Percentiles rank a stretch among this genome's conserved stretches.
These are phyloP conservation scores for Pterocles burchelli DNA, from an alignment of 2,113 vertebrate genomes.

Conservation along the genomic window DNA sequence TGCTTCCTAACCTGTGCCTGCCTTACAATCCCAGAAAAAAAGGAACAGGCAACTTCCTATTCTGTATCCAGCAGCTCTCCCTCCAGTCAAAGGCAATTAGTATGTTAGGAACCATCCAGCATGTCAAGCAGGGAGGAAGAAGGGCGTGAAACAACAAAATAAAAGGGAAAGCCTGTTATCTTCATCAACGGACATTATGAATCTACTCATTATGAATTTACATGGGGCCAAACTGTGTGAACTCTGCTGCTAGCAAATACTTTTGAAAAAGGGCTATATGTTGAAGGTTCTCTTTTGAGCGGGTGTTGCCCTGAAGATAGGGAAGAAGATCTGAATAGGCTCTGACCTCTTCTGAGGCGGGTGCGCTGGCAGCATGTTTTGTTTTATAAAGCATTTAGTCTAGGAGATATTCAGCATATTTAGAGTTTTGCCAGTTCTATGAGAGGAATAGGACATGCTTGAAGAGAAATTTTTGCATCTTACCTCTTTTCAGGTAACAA, in stretches of 20 bases:
- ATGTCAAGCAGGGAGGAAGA: not conserved
- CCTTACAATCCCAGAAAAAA: not conserved
- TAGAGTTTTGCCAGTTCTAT: not conserved
- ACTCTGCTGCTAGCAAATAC: not conserved
- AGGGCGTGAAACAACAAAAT: not conserved
- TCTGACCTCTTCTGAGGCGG: not conserved
- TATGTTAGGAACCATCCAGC: not conserved
- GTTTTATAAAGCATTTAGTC: not conserved
- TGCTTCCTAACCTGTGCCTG: not conserved
- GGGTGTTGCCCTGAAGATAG: not conserved
- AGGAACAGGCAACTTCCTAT: not conserved
- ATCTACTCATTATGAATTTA: not conserved
- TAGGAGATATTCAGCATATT: not conserved
- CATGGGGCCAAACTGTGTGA: not conserved
- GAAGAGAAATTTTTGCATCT: not conserved
- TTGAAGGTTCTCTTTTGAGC: not conserved
- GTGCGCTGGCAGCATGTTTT: not conserved
- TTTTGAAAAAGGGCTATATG: not conserved
- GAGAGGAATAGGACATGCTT: not conserved
- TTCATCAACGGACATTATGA: not conserved
- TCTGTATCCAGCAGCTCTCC: not conserved
- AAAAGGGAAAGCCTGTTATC: not conserved
- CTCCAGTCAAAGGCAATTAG: not conserved
- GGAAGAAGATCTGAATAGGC: not conserved
- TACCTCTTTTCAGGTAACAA: not conserved